These are phyloP conservation scores for Xenops minutus DNA, from an alignment of 2,797 vertebrate genomes.

Conservation along the genomic window DNA sequence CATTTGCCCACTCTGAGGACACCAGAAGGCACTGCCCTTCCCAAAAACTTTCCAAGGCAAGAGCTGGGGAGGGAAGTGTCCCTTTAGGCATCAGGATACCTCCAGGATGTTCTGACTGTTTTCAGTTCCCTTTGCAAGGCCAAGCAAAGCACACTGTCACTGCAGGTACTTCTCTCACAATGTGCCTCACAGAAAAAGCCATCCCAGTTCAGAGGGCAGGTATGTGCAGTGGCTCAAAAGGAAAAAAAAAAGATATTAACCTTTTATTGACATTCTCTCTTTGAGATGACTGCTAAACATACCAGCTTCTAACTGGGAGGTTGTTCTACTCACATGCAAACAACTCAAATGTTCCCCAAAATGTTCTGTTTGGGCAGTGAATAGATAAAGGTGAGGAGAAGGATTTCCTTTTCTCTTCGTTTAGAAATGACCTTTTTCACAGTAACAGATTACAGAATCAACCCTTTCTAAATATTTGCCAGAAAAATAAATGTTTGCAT, in stretches of 20 bases:
- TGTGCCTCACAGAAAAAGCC: neutral
- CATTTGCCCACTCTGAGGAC: neutral
- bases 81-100: neutral
- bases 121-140: neutral
- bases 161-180: neutral
- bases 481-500: neutral
- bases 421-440: neutral
- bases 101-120: neutral
- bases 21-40: neutral
- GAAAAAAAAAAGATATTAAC: neutral
- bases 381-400: neutral
- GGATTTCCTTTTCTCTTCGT: neutral
- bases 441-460: neutral
- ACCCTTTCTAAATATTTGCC: neutral
- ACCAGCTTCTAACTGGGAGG: neutral
- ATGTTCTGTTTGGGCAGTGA: neutral
- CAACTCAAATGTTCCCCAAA: neutral
- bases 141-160: neutral
- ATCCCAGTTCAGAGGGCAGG: neutral
- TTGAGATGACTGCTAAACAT: neutral
- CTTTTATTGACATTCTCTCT: neutral
- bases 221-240: neutral
- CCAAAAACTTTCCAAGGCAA: neutral
- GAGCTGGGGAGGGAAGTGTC: neutral
- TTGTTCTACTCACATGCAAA: neutral